These are phyloP conservation scores for Iguana delicatissima DNA, from an alignment of 2,797 vertebrate genomes.

Conservation along the genomic window DNA sequence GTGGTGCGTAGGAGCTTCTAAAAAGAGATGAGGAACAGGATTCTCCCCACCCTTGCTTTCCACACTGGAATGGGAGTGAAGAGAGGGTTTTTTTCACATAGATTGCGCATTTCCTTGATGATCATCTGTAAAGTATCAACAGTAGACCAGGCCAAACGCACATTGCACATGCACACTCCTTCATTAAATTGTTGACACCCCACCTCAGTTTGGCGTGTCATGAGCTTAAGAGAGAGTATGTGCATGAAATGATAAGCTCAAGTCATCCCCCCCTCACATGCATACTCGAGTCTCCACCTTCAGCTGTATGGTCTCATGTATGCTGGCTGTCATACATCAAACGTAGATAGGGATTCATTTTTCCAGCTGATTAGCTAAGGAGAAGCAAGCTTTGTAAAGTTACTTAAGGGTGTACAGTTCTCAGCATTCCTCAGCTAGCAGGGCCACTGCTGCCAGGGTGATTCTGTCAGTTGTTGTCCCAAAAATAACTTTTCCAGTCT, in stretches of 20 bases:
- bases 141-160: not conserved
- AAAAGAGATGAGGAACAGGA: too few relatives aligned
- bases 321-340: not conserved
- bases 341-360: not conserved
- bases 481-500: too few relatives aligned
- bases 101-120: not conserved
- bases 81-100: not conserved
- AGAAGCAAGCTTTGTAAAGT: too few relatives aligned
- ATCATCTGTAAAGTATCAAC: not conserved
- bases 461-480: too few relatives aligned
- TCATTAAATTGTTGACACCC: too few relatives aligned
- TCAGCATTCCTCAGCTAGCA: too few relatives aligned
- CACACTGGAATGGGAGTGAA: too few relatives aligned
- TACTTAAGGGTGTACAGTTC: too few relatives aligned
- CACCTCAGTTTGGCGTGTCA: not conserved
- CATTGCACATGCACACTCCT: not conserved
- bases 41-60: too few relatives aligned
- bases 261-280: too few relatives aligned
- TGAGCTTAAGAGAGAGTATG: not conserved
- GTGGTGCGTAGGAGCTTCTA: too few relatives aligned
- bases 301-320: not conserved
- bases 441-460: too few relatives aligned
- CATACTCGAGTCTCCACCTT: not conserved
- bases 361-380: not conserved
- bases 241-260: not conserved